A percentile compares a stretch with the other conserved stretches of the same genome.
Evolutionary conservation across 2,113 vertebrate genomes (phyloP).

Genomic region (Cyphomyrus plagiostoma): DNA sequence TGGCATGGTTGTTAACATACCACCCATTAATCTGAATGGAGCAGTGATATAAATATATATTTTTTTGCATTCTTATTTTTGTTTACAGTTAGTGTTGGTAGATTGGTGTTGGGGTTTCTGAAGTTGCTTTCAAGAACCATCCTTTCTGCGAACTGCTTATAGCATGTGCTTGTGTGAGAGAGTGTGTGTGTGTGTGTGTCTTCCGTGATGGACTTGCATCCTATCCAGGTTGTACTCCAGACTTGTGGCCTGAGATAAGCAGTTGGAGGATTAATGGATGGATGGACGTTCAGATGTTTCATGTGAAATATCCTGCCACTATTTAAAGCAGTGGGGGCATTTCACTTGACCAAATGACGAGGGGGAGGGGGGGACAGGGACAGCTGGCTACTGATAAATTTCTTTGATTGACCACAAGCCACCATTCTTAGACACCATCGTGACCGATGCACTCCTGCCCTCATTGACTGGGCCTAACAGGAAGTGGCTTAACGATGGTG

Average conservation of each 20-base stretch:
- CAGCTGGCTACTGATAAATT: neutral
- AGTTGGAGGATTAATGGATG: neutral
- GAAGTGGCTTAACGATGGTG: neutral
- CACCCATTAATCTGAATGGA: neutral
- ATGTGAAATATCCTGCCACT: neutral
- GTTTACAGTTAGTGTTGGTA: neutral
- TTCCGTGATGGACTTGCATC: neutral
- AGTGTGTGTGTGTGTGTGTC: neutral
- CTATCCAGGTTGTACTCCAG: neutral
- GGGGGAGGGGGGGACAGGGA: neutral
- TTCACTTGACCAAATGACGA: neutral
- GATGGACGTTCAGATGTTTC: neutral
- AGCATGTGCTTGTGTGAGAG: neutral
- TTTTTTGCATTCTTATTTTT: neutral
- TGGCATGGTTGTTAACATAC: neutral
- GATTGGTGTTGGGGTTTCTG: neutral
- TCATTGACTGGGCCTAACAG: neutral
- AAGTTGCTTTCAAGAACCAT: neutral
- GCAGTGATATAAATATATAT: neutral
- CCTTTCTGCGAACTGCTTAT: neutral
- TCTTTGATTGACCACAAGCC: neutral
- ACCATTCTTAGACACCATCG: neutral
- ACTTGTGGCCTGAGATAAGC: neutral
- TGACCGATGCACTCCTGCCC: neutral
- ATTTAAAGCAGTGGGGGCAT: neutral